Conservation (phyloP, 2,113 vertebrate species). For the Atlantisia rogersi region DNA sequence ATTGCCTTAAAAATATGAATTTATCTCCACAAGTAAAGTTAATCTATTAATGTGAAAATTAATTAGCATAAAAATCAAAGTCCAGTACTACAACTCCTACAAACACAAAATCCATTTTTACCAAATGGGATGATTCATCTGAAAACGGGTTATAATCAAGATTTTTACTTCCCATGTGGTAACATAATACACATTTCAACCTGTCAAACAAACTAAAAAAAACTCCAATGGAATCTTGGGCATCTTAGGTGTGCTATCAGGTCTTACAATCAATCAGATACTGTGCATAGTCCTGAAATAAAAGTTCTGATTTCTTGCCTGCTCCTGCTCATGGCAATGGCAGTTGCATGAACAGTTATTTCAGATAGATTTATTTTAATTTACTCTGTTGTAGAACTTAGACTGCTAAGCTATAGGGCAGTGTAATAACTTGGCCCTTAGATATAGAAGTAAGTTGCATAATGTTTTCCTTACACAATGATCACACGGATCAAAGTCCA, state of each 20-base stretch:
- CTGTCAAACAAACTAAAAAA: neutral
- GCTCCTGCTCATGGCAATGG: neutral
- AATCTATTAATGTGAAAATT: neutral
- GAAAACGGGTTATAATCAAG: neutral
- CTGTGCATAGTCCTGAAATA: neutral
- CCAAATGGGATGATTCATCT: neutral
- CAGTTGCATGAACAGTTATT: neutral
- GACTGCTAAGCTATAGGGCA: neutral
- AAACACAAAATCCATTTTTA: neutral
- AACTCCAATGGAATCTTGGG: neutral
- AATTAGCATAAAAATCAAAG: neutral
- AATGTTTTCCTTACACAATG: neutral
- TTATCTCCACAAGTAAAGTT: neutral
- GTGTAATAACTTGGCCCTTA: neutral
- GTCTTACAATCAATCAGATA: neutral
- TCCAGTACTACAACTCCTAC: neutral
- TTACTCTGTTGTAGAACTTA: neutral
- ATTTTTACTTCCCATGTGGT: neutral
- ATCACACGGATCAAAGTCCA: neutral
- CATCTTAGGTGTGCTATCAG: neutral
- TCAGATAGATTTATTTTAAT: neutral
- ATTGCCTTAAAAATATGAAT: neutral
- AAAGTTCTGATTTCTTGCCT: neutral
- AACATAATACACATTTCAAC: neutral
- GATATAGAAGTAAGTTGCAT: neutral